A percentile compares a stretch with the other conserved stretches of the same genome.
These are phyloP conservation scores for Chironomus tepperi DNA, from an alignment of 1,140 invertebrate genomes.

Conservation along the genomic window DNA sequence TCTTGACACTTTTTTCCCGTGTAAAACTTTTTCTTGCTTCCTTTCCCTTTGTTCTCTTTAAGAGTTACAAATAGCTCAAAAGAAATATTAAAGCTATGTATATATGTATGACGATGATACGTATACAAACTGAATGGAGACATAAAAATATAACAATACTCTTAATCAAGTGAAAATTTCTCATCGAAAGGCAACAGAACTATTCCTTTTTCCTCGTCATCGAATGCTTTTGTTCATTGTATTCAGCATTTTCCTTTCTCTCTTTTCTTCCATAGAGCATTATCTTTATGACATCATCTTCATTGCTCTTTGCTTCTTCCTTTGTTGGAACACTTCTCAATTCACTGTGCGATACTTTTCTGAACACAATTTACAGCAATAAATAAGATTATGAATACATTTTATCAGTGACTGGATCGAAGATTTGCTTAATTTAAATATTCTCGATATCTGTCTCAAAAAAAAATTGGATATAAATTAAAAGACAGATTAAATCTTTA, in stretches of 20 bases:
- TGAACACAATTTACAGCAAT: no score
- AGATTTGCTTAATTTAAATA: no score
- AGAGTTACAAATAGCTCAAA: not conserved
- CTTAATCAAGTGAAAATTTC: slow-evolving; percentile 24
- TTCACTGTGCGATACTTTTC: no score
- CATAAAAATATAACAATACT: slow-evolving; percentile 5
- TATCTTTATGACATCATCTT: not conserved
- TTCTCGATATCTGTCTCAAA: not conserved
- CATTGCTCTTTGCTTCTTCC: not conserved
- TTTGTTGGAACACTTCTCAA: not conserved
- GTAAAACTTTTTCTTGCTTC: not conserved
- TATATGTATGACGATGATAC: not conserved
- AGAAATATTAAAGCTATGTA: not conserved
- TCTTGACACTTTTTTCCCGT: no score
- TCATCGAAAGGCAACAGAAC: not conserved
- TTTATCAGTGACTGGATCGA: no score
- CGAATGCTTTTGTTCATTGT: not conserved
- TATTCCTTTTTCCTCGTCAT: not conserved
- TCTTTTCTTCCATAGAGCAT: not conserved
- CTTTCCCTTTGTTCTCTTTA: not conserved
- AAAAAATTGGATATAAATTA: not conserved
- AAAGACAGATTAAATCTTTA: no score
- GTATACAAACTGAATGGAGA: not conserved
- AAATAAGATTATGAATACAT: no score
- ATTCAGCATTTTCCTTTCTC: not conserved